Evolutionary conservation across 2,113 vertebrate genomes (phyloP).

Genomic region (Cyrtonyx montezumae): DNA sequence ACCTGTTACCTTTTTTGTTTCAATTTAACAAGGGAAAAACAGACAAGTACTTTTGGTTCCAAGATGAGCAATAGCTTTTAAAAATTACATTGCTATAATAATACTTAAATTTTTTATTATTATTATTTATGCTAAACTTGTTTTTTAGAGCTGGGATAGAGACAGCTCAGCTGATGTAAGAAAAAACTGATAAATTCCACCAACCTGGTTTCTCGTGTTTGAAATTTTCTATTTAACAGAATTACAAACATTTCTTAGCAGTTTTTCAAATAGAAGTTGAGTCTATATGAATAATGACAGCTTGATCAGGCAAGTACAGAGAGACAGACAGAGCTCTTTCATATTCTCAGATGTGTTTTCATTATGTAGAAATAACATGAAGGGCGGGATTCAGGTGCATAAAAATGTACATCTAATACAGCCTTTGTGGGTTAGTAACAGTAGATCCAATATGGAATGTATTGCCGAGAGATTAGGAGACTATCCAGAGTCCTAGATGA

Average conservation of each 20-base stretch:
- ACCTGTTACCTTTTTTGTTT: not conserved
- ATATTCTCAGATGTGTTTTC: not conserved
- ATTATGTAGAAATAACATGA: not conserved
- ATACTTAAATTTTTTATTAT: not conserved
- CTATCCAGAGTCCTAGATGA: not conserved
- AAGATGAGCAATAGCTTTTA: not conserved
- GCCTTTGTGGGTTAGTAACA: not conserved
- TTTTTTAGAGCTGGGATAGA: not conserved
- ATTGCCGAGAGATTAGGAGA: not conserved
- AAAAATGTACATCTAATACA: not conserved
- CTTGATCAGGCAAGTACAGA: not conserved
- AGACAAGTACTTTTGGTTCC: not conserved
- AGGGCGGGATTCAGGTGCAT: not conserved
- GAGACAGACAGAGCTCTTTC: not conserved
- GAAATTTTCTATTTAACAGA: not conserved
- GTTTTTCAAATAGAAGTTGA: not conserved
- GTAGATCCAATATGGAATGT: accelerated
- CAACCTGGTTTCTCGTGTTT: not conserved
- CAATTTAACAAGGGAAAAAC: not conserved
- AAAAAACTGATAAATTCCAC: not conserved
- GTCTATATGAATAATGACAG: not conserved
- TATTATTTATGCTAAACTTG: too few relatives aligned
- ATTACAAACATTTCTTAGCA: not conserved
- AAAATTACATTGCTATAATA: not conserved
- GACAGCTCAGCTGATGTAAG: not conserved